Evolutionary conservation across 2,797 vertebrate genomes (phyloP).

Genomic region (Malacoraja senta): DNA sequence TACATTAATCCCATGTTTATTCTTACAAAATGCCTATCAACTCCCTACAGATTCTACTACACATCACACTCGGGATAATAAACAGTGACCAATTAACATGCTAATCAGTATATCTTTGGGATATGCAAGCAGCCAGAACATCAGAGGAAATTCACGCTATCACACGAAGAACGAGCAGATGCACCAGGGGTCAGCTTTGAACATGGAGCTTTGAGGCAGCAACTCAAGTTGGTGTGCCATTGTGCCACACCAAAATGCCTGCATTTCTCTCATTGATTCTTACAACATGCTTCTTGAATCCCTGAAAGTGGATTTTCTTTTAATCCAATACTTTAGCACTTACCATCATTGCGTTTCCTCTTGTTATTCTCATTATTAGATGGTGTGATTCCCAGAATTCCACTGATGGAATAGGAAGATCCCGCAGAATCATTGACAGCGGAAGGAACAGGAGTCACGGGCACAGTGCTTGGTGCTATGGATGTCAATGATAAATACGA

Average conservation of each 20-base stretch:
- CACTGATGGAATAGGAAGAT: slow-evolving; percentile 96
- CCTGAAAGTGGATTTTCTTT: not conserved
- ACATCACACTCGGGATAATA: too few species aligned
- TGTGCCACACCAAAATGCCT: not conserved
- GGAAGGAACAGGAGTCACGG: slow-evolving; percentile 84
- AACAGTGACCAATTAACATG: too few species aligned
- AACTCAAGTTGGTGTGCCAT: too few species aligned
- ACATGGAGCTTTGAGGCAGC: too few species aligned
- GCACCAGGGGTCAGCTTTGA: too few species aligned
- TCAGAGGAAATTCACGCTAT: too few species aligned
- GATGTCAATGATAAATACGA: not conserved
- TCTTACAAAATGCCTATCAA: too few species aligned
- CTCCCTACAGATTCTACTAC: too few species aligned
- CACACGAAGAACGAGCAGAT: too few species aligned
- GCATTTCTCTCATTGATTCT: not conserved
- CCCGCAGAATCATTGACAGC: slow-evolving; percentile 87
- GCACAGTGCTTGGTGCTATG: slow-evolving; percentile 59
- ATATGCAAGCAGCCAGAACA: too few species aligned
- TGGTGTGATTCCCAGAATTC: slow-evolving; percentile 89
- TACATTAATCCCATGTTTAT: too few species aligned
- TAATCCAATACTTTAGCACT: slow-evolving; percentile 31
- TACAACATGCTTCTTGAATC: not conserved
- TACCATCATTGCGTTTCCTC: slow-evolving; percentile 94
- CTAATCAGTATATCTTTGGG: too few species aligned
- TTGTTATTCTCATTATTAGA: slow-evolving; percentile 82